These are phyloP conservation scores for Poecilia latipinna DNA, from an alignment of 2,113 vertebrate genomes.

Conservation along the genomic window DNA sequence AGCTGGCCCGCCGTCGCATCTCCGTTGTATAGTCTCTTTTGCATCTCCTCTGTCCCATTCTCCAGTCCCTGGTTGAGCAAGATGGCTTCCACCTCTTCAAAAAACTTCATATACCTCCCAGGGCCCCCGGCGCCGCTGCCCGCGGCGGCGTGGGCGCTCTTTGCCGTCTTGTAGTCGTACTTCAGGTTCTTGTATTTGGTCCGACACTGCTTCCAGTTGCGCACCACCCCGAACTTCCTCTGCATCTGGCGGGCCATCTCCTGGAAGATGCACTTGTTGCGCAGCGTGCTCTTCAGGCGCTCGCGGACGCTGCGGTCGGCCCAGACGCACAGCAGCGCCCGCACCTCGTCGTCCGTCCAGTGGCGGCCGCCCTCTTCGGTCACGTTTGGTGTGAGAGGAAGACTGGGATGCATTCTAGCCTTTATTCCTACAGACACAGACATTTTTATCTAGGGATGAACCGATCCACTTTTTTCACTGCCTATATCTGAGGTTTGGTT, in stretches of 20 bases:
- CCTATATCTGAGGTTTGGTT: too few species aligned
- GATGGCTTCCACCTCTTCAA: conserved; percentile 87
- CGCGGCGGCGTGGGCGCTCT: conserved; percentile 72
- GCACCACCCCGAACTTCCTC: conserved; percentile 83
- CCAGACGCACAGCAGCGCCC: conserved; percentile 86
- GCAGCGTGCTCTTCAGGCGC: conserved; percentile 86
- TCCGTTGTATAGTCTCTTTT: conserved; percentile 58
- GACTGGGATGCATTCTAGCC: conserved; percentile 46
- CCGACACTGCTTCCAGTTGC: conserved; percentile 93
- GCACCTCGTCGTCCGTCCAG: conserved; percentile 90
- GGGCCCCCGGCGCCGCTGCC: conserved; percentile 68
- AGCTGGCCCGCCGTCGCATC: conserved; percentile 38
- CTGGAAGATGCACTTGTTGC: conserved; percentile 93
- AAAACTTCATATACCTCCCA: conserved; percentile 89
- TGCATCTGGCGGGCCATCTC: conserved; percentile 89
- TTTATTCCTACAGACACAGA: conserved; percentile 69
- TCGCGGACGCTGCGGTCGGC: conserved; percentile 84
- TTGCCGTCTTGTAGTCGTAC: conserved; percentile 89
- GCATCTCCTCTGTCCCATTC: conserved; percentile 58
- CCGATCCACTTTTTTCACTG: too few species aligned
- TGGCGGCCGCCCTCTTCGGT: conserved; percentile 89
- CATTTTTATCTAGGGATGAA: background rate
- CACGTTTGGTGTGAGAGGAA: conserved; percentile 75
- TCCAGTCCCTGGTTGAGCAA: conserved; percentile 81
- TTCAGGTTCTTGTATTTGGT: conserved; percentile 94